A percentile compares a stretch with the other conserved stretches of the same genome.
Evolutionary conservation across 2,797 vertebrate species (phyloP).

Genomic region (Toxotes lorentzi): DNA sequence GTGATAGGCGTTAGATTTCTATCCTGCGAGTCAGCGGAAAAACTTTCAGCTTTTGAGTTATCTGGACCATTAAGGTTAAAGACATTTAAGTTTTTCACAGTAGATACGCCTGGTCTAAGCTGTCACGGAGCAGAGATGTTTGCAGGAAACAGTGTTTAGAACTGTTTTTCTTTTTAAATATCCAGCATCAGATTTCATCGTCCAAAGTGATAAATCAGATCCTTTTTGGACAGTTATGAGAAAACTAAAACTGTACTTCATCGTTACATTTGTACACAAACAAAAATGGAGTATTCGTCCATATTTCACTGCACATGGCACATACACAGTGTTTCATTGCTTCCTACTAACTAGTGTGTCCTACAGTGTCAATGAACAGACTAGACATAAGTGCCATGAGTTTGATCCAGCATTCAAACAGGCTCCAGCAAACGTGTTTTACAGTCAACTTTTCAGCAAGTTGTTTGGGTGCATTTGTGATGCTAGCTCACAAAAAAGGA

Average conservation of each 20-base stretch:
- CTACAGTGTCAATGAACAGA: slow-evolving; percentile 12
- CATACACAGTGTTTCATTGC: background rate
- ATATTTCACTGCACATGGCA: background rate
- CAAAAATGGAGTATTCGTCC: background rate
- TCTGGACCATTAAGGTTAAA: background rate
- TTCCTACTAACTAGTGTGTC: background rate
- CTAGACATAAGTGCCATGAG: background rate
- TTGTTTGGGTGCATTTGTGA: background rate
- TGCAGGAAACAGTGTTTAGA: background rate
- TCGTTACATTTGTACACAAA: background rate
- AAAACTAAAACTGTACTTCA: background rate
- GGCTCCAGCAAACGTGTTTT: background rate
- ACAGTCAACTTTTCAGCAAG: background rate
- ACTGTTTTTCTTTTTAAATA: background rate
- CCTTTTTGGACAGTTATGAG: background rate
- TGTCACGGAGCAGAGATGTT: background rate
- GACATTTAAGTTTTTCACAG: background rate
- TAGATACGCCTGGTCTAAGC: background rate
- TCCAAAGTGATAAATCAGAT: background rate
- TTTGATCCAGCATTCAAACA: slow-evolving; percentile 34
- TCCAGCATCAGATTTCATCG: slow-evolving; percentile 13
- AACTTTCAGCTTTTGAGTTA: background rate
- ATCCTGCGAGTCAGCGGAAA: slow-evolving; percentile 9
- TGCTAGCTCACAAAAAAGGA: background rate
- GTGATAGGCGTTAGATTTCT: background rate